These are phyloP conservation scores for Phrynosoma platyrhinos DNA, from an alignment of 2,113 vertebrate genomes.

Conservation along the genomic window DNA sequence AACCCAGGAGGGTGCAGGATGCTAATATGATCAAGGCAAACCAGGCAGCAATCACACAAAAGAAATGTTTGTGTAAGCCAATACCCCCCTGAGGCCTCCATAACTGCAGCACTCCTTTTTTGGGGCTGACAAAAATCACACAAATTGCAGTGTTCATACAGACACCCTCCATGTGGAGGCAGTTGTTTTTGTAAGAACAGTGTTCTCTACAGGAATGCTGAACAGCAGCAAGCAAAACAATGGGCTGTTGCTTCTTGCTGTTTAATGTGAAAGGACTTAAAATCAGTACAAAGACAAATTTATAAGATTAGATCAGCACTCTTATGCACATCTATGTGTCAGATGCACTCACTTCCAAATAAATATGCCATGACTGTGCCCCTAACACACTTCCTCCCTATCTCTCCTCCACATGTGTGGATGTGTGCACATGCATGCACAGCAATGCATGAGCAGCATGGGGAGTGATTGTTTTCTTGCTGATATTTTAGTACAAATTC, in stretches of 20 bases:
- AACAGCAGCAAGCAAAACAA: background rate
- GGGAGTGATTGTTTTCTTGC: no score
- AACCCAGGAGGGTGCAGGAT: background rate
- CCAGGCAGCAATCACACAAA: background rate
- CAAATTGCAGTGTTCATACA: background rate
- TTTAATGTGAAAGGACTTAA: background rate
- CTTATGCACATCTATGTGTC: background rate
- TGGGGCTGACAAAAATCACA: background rate
- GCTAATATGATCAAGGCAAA: background rate
- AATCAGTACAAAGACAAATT: background rate
- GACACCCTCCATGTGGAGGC: background rate
- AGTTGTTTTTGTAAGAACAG: no score
- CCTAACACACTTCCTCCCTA: no score
- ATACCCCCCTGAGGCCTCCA: background rate
- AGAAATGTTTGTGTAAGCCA: background rate
- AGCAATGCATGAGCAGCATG: background rate
- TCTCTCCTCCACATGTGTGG: background rate
- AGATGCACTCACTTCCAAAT: background rate
- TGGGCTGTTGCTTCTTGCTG: background rate
- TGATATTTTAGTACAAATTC: background rate
- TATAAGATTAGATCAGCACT: background rate
- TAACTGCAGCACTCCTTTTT: background rate
- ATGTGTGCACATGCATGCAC: background rate
- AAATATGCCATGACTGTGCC: background rate
- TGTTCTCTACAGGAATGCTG: background rate